Conservation (phyloP, 1,140 invertebrate species). For the Ceratina calcarata region DNA sequence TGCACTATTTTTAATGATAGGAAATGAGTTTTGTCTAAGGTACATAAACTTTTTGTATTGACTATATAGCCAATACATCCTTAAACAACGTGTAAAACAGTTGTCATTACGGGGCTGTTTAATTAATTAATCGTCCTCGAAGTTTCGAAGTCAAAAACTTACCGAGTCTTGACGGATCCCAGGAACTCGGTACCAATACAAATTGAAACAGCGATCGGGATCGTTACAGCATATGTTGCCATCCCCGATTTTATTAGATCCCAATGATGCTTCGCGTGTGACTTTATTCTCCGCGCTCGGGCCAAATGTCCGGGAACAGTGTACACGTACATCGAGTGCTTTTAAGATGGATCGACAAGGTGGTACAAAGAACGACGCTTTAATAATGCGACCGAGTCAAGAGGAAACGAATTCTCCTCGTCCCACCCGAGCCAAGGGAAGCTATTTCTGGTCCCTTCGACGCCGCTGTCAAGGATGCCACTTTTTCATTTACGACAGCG, state of each 20-base stretch:
- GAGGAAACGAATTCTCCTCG: constrained; percentile 40
- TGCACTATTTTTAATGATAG: no score
- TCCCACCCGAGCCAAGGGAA: background rate
- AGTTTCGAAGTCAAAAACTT: background rate
- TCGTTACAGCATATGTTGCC: constrained; percentile 19
- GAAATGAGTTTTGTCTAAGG: no score
- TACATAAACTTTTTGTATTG: no score
- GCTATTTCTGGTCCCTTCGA: background rate
- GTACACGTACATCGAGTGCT: constrained; percentile 2
- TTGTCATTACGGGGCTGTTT: constrained; percentile 36
- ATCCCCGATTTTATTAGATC: background rate
- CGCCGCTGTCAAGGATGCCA: constrained; percentile 34
- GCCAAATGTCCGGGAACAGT: constrained; percentile 29
- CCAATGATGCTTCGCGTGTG: background rate
- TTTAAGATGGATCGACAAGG: constrained; percentile 35
- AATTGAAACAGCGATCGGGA: background rate
- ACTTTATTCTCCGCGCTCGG: background rate
- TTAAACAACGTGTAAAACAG: background rate
- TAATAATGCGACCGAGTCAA: constrained; percentile 43
- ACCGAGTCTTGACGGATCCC: background rate
- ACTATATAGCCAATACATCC: no score
- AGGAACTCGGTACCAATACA: no score
- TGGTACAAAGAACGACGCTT: constrained; percentile 40
- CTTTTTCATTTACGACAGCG: constrained; percentile 45
- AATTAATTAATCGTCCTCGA: constrained; percentile 57